These are phyloP conservation scores for Solea senegalensis DNA, from an alignment of 2,113 vertebrate genomes.

Conservation along the genomic window DNA sequence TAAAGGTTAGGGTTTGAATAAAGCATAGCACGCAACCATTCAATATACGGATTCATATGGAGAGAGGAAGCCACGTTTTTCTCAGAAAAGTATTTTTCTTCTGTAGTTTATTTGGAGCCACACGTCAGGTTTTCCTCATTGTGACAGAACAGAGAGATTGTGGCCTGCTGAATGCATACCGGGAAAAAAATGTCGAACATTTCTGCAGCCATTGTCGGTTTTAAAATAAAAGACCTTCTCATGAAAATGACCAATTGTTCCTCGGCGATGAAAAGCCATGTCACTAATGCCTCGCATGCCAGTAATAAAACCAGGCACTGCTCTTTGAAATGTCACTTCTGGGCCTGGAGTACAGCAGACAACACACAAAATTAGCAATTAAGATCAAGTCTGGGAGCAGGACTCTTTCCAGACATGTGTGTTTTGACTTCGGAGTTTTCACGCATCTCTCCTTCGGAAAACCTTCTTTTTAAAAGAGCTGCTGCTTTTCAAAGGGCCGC, in stretches of 20 bases:
- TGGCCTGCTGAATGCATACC: slow-evolving; percentile 13
- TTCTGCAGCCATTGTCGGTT: slow-evolving; percentile 36
- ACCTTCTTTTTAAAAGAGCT: slow-evolving; percentile 45
- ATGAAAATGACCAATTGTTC: slow-evolving; percentile 59
- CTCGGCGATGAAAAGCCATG: slow-evolving; percentile 55
- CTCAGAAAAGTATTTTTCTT: slow-evolving; percentile 4
- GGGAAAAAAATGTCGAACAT: slow-evolving; percentile 31
- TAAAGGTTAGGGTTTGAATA: background rate
- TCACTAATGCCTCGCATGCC: slow-evolving; percentile 50
- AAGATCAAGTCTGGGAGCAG: slow-evolving; percentile 57
- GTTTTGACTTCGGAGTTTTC: slow-evolving; percentile 60
- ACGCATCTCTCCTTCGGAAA: slow-evolving; percentile 56
- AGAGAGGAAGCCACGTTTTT: background rate
- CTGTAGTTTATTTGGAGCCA: slow-evolving; percentile 4
- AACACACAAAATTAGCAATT: slow-evolving; percentile 62
- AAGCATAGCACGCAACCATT: background rate
- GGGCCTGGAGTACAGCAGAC: slow-evolving; percentile 43
- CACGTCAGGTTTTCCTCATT: slow-evolving; percentile 20
- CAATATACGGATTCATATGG: background rate
- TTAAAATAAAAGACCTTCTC: slow-evolving; percentile 60
- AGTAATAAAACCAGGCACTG: slow-evolving; percentile 24
- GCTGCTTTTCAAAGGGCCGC: slow-evolving; percentile 56
- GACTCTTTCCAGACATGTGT: slow-evolving; percentile 67
- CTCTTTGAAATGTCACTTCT: slow-evolving; percentile 74
- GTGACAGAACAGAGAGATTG: slow-evolving; percentile 34